These are phyloP conservation scores for Lateolabrax maculatus DNA, from an alignment of 2,797 vertebrate species.

Conservation along the genomic window DNA sequence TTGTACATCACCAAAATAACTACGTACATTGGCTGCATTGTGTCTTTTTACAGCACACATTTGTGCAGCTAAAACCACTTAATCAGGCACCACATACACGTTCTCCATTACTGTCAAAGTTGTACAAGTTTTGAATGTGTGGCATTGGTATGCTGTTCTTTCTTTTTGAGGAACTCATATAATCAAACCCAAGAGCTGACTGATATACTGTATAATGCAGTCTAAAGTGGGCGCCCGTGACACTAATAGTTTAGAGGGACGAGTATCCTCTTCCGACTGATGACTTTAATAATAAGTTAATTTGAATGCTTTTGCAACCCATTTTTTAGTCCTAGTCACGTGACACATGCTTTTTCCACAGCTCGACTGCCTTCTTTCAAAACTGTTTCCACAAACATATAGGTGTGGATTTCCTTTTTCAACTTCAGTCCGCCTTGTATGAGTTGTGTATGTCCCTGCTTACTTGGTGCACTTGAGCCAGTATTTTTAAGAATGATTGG, in stretches of 20 bases:
- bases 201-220: not conserved
- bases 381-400: slow-evolving; percentile 33
- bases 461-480: not conserved
- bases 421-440: not conserved
- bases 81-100: not conserved
- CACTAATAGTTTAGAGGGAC: not conserved
- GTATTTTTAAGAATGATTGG: not conserved
- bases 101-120: not conserved
- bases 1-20: not conserved
- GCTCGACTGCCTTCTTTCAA: not conserved
- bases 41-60: not conserved
- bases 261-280: not conserved
- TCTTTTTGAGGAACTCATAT: not conserved
- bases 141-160: not conserved
- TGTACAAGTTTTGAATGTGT: not conserved
- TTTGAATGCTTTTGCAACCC: not conserved
- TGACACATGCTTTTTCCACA: slow-evolving; percentile 1
- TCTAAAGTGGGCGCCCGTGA: not conserved
- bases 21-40: not conserved
- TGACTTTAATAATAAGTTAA: slow-evolving; percentile 8
- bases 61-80: not conserved
- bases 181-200: not conserved
- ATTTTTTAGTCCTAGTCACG: not conserved
- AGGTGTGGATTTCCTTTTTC: slow-evolving; percentile 55
- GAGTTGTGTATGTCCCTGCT: not conserved